Conservation (phyloP, 2,888 invertebrate genomes). For the Achlya flavicornis region DNA sequence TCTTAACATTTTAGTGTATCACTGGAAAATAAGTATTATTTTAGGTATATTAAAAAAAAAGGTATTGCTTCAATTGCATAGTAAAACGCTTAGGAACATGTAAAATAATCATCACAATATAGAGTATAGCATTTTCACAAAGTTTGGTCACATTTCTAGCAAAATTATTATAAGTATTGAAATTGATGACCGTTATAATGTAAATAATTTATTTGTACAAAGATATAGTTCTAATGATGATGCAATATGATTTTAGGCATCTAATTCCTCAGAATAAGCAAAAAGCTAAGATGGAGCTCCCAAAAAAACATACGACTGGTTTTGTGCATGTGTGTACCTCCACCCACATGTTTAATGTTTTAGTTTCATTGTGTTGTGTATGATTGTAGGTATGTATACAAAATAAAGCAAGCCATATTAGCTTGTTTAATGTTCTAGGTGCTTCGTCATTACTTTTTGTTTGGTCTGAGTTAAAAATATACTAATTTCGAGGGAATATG, state of each 20-base stretch:
- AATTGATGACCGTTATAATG: neutral
- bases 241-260: neutral
- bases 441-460: neutral
- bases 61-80: constrained; percentile 43
- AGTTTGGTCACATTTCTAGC: constrained; percentile 37
- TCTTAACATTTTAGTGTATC: constrained; percentile 39
- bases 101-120: constrained; percentile 42
- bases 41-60: constrained; percentile 37
- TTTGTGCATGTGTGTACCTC: neutral
- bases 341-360: too few relatives aligned
- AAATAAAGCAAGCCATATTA: neutral
- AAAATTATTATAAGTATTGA: neutral
- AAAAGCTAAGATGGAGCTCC: neutral
- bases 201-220: constrained; percentile 11
- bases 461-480: neutral
- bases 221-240: constrained; percentile 1
- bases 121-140: constrained; percentile 31
- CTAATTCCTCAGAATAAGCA: neutral
- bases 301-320: neutral
- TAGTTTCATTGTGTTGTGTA: neutral
- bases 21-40: constrained; percentile 42
- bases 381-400: neutral
- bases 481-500: neutral
- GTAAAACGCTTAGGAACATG: constrained; percentile 39
- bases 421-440: neutral